Evolutionary conservation across 2,888 invertebrate species (phyloP).

Genomic region (Icerya purchasi): DNA sequence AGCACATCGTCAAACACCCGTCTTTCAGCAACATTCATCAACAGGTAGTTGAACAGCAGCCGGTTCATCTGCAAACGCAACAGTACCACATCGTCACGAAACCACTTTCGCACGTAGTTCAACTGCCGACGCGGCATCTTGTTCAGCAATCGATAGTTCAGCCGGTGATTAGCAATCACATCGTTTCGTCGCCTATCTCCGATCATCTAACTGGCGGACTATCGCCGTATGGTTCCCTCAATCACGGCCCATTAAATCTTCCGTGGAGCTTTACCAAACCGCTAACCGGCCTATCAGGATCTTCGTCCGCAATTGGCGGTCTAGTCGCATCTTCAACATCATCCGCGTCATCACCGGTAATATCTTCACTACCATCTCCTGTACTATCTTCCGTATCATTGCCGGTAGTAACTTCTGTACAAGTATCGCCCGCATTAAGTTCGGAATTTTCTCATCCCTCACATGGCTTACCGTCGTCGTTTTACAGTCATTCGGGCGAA

Average conservation of each 20-base stretch:
- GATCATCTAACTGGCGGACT: neutral
- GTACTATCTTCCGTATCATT: neutral
- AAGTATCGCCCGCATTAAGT: too few relatives aligned
- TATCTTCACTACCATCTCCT: neutral
- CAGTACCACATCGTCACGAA: conserved; percentile 2
- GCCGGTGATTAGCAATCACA: conserved; percentile 4
- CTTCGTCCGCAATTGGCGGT: neutral
- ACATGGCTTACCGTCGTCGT: too few relatives aligned
- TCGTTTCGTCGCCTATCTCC: neutral
- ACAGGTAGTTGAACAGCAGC: conserved; percentile 8
- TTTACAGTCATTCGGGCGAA: neutral
- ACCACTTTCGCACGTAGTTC: conserved; percentile 7
- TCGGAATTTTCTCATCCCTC: too few relatives aligned
- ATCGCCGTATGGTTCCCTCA: neutral
- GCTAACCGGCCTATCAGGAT: neutral
- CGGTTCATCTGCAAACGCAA: conserved; percentile 5
- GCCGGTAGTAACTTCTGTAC: neutral
- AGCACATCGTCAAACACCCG: conserved; percentile 11
- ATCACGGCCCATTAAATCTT: neutral
- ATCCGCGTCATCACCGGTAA: neutral
- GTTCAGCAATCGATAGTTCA: neutral
- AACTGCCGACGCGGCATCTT: conserved; percentile 11
- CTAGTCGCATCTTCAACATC: neutral
- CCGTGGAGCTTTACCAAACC: neutral
- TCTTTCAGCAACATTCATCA: conserved; percentile 8